These are phyloP conservation scores for Himalopsyche anomala DNA, from an alignment of 2,888 invertebrate genomes.

Conservation along the genomic window DNA sequence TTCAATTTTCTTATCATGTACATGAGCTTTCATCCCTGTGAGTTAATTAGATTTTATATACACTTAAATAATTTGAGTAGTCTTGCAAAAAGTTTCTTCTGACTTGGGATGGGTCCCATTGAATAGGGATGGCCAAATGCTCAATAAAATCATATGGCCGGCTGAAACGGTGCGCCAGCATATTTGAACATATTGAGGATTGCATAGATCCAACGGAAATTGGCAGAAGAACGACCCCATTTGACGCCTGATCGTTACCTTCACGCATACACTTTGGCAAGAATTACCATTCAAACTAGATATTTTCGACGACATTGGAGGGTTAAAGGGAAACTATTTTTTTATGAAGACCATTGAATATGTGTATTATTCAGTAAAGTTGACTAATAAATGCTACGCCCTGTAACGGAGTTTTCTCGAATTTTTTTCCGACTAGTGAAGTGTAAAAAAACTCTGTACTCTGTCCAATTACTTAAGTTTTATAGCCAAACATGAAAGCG, in stretches of 20 bases:
- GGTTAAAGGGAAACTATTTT: constrained; percentile 23
- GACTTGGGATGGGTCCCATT: neutral
- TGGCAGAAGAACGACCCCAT: constrained; percentile 21
- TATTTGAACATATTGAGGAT: constrained; percentile 41
- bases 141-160: constrained; percentile 44
- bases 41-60: too few species aligned
- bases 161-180: constrained; percentile 14
- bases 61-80: too few species aligned
- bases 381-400: constrained; percentile 1
- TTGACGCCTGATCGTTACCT: constrained; percentile 12
- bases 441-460: too few species aligned
- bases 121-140: constrained; percentile 29
- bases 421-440: too few species aligned
- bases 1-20: too few species aligned
- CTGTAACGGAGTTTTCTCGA: too few species aligned
- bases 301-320: constrained; percentile 1
- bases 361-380: constrained; percentile 9
- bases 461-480: too few species aligned
- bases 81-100: neutral
- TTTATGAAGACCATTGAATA: neutral
- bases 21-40: too few species aligned
- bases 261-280: neutral
- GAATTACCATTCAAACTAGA: neutral
- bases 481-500: too few species aligned
- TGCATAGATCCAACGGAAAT: constrained; percentile 1